Evolutionary conservation across 2,888 invertebrate genomes (phyloP).

Genomic region (Oscheius myriophilus): DNA sequence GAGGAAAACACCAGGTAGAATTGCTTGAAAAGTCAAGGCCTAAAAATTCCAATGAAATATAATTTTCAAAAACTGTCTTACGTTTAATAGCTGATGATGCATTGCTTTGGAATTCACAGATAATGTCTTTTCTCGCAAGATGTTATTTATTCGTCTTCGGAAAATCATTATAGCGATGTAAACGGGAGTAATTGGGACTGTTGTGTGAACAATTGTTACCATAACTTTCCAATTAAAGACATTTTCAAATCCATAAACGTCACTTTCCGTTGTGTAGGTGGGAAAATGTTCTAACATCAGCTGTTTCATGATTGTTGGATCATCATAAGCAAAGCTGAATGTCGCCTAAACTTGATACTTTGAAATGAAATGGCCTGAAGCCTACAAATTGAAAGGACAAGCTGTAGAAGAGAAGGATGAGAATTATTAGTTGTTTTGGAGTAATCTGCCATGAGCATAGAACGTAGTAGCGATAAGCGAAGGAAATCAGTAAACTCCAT

Average conservation of each 20-base stretch:
- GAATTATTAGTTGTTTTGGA: not conserved
- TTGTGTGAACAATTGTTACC: slow-evolving; percentile 41
- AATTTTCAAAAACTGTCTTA: slow-evolving; percentile 9
- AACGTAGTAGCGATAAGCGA: slow-evolving; percentile 1
- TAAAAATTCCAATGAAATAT: slow-evolving; percentile 1
- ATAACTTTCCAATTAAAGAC: slow-evolving; percentile 36
- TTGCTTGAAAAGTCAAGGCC: slow-evolving; percentile 23
- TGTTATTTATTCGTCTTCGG: slow-evolving; percentile 29
- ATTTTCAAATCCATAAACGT: slow-evolving; percentile 36
- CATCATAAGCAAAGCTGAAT: slow-evolving; percentile 15
- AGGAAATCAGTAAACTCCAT: slow-evolving; percentile 14
- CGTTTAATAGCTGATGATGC: slow-evolving; percentile 41
- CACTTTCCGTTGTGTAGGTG: slow-evolving; percentile 31
- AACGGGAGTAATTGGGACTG: slow-evolving; percentile 43
- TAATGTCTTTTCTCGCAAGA: slow-evolving; percentile 33
- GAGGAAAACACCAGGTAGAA: slow-evolving; percentile 36
- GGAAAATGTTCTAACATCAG: slow-evolving; percentile 26
- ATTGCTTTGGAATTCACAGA: slow-evolving; percentile 36
- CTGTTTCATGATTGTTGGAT: not conserved
- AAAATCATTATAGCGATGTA: slow-evolving; percentile 40
- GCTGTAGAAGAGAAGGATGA: slow-evolving; percentile 4
- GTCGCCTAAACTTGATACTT: not conserved
- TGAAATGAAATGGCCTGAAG: not conserved
- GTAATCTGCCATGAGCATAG: not conserved
- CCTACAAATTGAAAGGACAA: slow-evolving; percentile 23